Evolutionary conservation across 1,140 invertebrate genomes (phyloP).

Genomic region (Lasioglossum albipes): DNA sequence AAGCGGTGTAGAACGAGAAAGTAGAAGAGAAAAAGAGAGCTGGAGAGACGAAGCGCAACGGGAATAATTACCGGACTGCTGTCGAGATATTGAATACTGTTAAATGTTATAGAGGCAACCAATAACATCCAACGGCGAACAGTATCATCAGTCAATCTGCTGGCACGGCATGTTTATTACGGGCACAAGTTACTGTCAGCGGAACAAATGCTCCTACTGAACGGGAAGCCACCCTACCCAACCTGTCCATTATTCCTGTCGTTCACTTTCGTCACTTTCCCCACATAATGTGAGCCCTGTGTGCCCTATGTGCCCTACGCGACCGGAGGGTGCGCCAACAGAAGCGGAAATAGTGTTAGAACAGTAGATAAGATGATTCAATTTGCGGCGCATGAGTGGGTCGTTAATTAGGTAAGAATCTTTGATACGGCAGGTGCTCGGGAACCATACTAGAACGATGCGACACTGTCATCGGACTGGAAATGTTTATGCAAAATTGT

Average conservation of each 20-base stretch:
- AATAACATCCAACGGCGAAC: conserved; percentile 63
- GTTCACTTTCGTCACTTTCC: conserved; percentile 62
- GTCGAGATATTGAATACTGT: conserved; percentile 22
- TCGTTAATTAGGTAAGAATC: conserved; percentile 26
- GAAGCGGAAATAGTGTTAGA: conserved; percentile 1
- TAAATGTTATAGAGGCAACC: conserved; percentile 51
- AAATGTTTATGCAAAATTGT: too few relatives aligned
- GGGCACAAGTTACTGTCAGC: conserved; percentile 53
- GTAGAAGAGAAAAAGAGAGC: background rate
- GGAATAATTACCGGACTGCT: conserved; percentile 49
- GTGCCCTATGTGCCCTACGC: too few relatives aligned
- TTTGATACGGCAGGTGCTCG: background rate
- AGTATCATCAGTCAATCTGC: conserved; percentile 65
- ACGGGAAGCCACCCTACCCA: conserved; percentile 53
- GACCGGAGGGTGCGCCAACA: background rate
- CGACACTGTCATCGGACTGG: too few relatives aligned
- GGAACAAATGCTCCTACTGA: conserved; percentile 61
- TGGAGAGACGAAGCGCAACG: background rate
- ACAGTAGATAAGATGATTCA: conserved; percentile 24
- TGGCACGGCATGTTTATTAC: conserved; percentile 66
- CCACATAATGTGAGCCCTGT: background rate
- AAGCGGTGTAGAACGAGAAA: background rate
- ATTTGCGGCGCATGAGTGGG: background rate
- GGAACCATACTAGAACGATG: background rate
- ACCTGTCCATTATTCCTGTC: conserved; percentile 66